Evolutionary conservation across 30 jellyfish, hydroid and myxozoan genomes (phyloP), one percentile per base, ranked within the genome.

Genomic region (Nemopilema nomurai): DNA sequence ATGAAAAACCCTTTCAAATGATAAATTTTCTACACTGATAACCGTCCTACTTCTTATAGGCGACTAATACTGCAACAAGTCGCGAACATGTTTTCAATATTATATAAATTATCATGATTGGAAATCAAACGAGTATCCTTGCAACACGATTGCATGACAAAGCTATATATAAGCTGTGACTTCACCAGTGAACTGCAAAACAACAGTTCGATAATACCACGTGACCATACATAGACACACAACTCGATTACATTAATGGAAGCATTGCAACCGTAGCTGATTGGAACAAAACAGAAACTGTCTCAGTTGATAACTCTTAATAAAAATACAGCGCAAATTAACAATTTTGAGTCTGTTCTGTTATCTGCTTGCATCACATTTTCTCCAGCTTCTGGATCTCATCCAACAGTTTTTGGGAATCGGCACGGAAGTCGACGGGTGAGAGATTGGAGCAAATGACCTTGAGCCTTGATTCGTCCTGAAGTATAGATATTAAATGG

Each of bases 391-490:
- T 77, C 75, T 84, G 88, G 24, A 96, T 96, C 19, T 85, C 90
- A 63, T 92, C 97, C 69, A 96, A 66, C 41, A 96, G 90, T 65
- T 93, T 51, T 71, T 90, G 90, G 24, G 97, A 85, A 62, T 92
- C 99, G 4, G 88, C 86, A 25, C 28, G 28, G 81, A 74, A 96
- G 79, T 96, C 87, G 32, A 96, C 71, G 6, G 97, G 99, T 0
- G 75, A 69, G 22, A 93, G 99, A 13, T 84, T 65, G 20, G 92
- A 93, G 65, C 98, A 90, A 8, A 97, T 29, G 76, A 96, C 91
- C 75, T 93, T 93, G 77, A 96, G 77, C 49, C 98, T 80, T 16
- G 92, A 63, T 67, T 96, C 99, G 74, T 96, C 99, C 99, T 96
- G 62, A 22, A 62, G 71, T n/a, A 4, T 66, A 85, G 72, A 71